phyloP scores from a whole-genome alignment of 1,140 invertebrate species.

The Cydia pomonella region DNA sequence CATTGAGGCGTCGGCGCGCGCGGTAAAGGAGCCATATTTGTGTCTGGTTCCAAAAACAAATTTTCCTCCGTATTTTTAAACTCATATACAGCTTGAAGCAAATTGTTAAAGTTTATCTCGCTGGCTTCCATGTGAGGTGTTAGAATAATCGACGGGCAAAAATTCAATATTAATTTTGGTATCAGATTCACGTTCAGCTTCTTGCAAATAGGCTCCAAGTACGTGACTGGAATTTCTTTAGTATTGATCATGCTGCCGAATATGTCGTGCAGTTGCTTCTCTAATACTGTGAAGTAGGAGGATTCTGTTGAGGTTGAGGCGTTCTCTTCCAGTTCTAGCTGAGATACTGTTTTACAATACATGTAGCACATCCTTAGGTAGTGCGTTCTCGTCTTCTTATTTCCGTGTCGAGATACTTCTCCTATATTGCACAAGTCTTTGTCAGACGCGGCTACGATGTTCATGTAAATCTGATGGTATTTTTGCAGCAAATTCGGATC shows the following conservation, averaged over 20 bases:
- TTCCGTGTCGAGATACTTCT: slow-evolving; percentile 61
- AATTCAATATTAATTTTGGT: slow-evolving; percentile 77
- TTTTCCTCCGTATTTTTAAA: slow-evolving; percentile 73
- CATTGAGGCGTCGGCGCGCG: slow-evolving; percentile 66
- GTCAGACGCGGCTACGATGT: slow-evolving; percentile 70
- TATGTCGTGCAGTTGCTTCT: slow-evolving; percentile 71
- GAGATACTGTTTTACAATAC: slow-evolving; percentile 72
- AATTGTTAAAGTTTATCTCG: slow-evolving; percentile 68
- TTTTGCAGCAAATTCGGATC: slow-evolving; percentile 68
- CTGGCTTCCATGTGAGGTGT: slow-evolving; percentile 56
- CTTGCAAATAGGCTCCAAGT: slow-evolving; percentile 75
- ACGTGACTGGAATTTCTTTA: slow-evolving; percentile 68
- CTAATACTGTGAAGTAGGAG: slow-evolving; percentile 69
- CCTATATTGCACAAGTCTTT: slow-evolving; percentile 74
- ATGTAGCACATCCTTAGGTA: slow-evolving; percentile 77
- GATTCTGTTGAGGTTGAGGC: slow-evolving; percentile 39
- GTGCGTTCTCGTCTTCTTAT: slow-evolving; percentile 63
- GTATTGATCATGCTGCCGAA: slow-evolving; percentile 76
- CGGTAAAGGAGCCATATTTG: slow-evolving; percentile 65
- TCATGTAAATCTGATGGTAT: slow-evolving; percentile 77
- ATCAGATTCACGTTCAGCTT: slow-evolving; percentile 76
- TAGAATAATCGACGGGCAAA: slow-evolving; percentile 72
- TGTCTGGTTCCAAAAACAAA: slow-evolving; percentile 62
- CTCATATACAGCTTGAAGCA: slow-evolving; percentile 69
- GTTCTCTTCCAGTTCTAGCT: slow-evolving; percentile 64